Evolutionary conservation across 2,888 invertebrate species (phyloP).

Genomic region (Apotomis capreana): DNA sequence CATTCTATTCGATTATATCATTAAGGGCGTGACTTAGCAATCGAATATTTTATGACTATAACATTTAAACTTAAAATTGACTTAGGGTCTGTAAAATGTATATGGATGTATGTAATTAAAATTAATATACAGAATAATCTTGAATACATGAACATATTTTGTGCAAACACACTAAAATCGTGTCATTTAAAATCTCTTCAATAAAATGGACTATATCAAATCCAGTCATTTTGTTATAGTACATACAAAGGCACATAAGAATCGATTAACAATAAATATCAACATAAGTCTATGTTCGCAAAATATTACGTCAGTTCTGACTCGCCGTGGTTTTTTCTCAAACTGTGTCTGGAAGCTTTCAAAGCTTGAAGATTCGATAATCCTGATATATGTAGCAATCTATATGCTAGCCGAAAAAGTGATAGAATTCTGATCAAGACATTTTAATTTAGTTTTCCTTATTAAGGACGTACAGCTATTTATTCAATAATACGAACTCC

Average conservation of each 20-base stretch:
- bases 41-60: slow-evolving; percentile 73
- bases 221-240: slow-evolving; percentile 73
- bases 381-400: slow-evolving; percentile 18
- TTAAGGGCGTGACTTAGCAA: slow-evolving; percentile 77
- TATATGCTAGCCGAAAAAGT: not conserved
- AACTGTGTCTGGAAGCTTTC: slow-evolving; percentile 23
- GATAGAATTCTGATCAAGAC: slow-evolving; percentile 6
- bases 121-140: slow-evolving; percentile 65
- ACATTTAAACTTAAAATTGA: slow-evolving; percentile 73
- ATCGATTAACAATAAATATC: slow-evolving; percentile 73
- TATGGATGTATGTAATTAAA: slow-evolving; percentile 65
- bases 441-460: slow-evolving; percentile 11
- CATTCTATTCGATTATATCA: slow-evolving; percentile 80
- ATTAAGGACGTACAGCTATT: slow-evolving; percentile 16
- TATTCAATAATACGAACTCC: slow-evolving; percentile 50
- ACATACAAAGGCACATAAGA: slow-evolving; percentile 80
- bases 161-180: slow-evolving; percentile 76
- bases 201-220: slow-evolving; percentile 74
- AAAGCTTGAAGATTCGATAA: slow-evolving; percentile 26
- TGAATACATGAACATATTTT: slow-evolving; percentile 69
- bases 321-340: slow-evolving; percentile 9
- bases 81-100: slow-evolving; percentile 69
- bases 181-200: slow-evolving; percentile 64
- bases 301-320: slow-evolving; percentile 58
- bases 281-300: slow-evolving; percentile 50